Evolutionary conservation across 2,797 vertebrate genomes (phyloP).

Genomic region (Acanthornis magna): DNA sequence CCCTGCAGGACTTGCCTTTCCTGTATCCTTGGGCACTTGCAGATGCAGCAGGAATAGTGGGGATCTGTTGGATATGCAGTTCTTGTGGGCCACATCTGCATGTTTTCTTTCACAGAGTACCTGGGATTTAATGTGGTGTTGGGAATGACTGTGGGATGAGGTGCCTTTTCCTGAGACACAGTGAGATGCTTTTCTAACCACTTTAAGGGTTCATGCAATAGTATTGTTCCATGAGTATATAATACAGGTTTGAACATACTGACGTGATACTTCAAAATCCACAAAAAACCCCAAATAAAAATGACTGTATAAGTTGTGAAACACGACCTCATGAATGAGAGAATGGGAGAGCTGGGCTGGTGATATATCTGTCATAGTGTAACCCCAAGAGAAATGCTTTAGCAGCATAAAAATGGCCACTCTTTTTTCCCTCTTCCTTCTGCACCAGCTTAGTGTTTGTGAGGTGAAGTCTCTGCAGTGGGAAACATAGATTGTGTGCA

Average conservation of each 20-base stretch:
- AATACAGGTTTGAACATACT: background rate
- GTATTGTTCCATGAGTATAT: background rate
- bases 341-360: background rate
- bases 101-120: background rate
- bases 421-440: background rate
- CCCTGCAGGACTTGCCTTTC: background rate
- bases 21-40: constrained; percentile 13
- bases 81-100: background rate
- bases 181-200: background rate
- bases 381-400: background rate
- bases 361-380: rapidly evolving
- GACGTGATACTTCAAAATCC: background rate
- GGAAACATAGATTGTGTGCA: background rate
- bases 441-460: background rate
- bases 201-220: background rate
- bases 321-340: background rate
- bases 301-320: background rate
- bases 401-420: background rate
- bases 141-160: background rate
- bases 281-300: background rate
- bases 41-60: background rate
- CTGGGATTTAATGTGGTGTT: background rate
- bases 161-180: background rate
- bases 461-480: background rate
- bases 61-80: background rate